A percentile compares a stretch with the other conserved stretches of the same genome.
Evolutionary conservation across 2,797 vertebrate species (phyloP).

Genomic region (Salarias fasciatus): DNA sequence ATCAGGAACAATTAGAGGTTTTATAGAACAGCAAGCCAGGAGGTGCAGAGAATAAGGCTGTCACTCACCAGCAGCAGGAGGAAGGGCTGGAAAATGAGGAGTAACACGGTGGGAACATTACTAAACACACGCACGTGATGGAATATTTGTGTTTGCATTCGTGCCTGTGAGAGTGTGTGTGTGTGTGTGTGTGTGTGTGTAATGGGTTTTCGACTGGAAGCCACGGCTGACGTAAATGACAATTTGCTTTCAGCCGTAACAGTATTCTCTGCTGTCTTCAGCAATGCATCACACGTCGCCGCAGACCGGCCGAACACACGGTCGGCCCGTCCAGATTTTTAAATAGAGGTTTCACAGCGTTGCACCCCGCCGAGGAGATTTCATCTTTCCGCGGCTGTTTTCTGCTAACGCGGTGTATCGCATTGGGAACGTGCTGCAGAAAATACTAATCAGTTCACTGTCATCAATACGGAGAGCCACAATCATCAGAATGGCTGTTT

Average conservation of each 20-base stretch:
- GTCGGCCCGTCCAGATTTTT: constrained; percentile 21
- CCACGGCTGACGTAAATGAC: constrained; percentile 65
- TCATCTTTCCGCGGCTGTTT: constrained; percentile 35
- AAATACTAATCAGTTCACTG: background rate
- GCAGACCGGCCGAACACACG: constrained; percentile 53
- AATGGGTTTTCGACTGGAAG: too few relatives aligned
- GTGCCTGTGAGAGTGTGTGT: constrained; percentile 15
- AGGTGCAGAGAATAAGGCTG: constrained; percentile 66
- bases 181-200: constrained; percentile 20
- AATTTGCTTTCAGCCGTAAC: constrained; percentile 53
- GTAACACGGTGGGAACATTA: constrained; percentile 8
- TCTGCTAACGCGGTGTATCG: constrained; percentile 23
- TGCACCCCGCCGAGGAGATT: constrained; percentile 39
- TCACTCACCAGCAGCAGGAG: constrained; percentile 50
- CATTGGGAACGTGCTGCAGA: constrained; percentile 21
- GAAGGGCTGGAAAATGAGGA: background rate
- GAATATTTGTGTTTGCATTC: constrained; percentile 15
- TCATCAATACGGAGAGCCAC: too few relatives aligned
- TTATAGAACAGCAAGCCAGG: constrained; percentile 61
- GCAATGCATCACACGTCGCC: constrained; percentile 63
- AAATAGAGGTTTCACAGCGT: constrained; percentile 37
- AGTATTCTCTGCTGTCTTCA: constrained; percentile 47
- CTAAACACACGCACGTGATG: constrained; percentile 18
- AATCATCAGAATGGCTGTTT: too few relatives aligned
- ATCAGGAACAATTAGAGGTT: constrained; percentile 76